phyloP scores from a whole-genome alignment of 2,113 vertebrate genomes.

The Seriola aureovittata region DNA sequence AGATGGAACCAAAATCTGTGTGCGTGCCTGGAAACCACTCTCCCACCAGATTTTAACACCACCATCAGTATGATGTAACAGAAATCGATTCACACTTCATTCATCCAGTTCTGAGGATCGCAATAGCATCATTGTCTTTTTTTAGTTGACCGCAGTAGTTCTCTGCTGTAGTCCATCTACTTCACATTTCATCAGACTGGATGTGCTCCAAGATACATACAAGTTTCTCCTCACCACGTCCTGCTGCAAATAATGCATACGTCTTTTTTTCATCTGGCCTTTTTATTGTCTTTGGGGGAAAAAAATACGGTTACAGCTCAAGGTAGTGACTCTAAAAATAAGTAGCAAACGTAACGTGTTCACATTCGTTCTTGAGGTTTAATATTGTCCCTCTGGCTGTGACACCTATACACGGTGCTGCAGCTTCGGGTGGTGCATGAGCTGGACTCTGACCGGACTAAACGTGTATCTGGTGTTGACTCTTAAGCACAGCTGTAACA shows the following conservation, averaged over 20 bases:
- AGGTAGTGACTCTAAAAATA: constrained; percentile 38
- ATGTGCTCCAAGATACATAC: background rate
- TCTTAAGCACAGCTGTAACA: background rate
- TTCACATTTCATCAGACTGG: background rate
- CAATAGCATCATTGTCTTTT: background rate
- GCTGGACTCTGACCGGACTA: background rate
- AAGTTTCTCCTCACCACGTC: background rate
- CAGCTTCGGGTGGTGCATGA: background rate
- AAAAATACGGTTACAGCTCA: constrained; percentile 5
- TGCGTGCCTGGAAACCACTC: constrained; percentile 26
- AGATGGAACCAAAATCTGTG: constrained; percentile 20
- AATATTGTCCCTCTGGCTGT: constrained; percentile 3
- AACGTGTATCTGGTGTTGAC: background rate
- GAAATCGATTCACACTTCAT: background rate
- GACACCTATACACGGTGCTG: background rate
- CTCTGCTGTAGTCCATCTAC: background rate
- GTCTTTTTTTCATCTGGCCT: background rate
- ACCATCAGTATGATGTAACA: background rate
- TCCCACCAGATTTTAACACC: constrained; percentile 6
- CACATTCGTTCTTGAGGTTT: background rate
- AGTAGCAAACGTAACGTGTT: constrained; percentile 10
- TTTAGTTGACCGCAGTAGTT: background rate
- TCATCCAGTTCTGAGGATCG: background rate
- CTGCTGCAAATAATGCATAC: background rate
- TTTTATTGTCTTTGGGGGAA: constrained; percentile 7